Base-by-base conservation (phyloP, 2,888 invertebrate genomes). In the Papilio protenor region DNA sequence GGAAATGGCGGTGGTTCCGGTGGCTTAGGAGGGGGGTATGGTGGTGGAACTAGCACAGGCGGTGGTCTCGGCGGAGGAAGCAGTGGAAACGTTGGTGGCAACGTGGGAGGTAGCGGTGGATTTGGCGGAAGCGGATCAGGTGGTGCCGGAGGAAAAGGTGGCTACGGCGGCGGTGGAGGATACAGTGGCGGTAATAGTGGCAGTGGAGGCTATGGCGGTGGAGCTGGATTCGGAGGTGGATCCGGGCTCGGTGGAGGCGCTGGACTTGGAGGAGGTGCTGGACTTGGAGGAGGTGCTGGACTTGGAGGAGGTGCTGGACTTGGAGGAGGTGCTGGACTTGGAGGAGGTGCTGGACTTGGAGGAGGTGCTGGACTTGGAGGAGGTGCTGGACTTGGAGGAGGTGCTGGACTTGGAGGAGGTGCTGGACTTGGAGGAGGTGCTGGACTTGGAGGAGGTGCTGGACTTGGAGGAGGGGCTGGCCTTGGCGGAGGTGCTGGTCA, bases 131-230 rank as follows among this genome's bases (percentile, higher is more conserved):
- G 83, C 0, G 83, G 84, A 21, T 64, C 61, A 2, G 80, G 81
- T 18, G 78, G 80, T 1, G 82, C 83, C 16, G 84, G 86, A 18
- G 81, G 82, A 16, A 81, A 80, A 27, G 27, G 12, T 49, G 90
- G 90, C 40, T 88, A 88, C 70, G 95, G 95, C n/a, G 90, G 91
- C 11, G 91, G 91, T 12, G 91, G 91, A 1, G 90, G 90, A 49
- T 87, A 88, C 77, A 89, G 90, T 74, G 84, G 84, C 55, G 84
- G 87, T 23, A 94, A 92, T 11, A 89, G 88, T 77, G 89, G 88
- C 78, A 91, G 91, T 33, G 88, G 88, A 11, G 85, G 88, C 70
- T 83, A 85, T 16, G 84, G 84, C 0, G 85, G 87, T 1, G 82
- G 84, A 4, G 79, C 83, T 18, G 79, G 79, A 1, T 6, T 6